These are phyloP conservation scores for Callopanchax toddi DNA, from an alignment of 2,113 vertebrate genomes.

Conservation along the genomic window DNA sequence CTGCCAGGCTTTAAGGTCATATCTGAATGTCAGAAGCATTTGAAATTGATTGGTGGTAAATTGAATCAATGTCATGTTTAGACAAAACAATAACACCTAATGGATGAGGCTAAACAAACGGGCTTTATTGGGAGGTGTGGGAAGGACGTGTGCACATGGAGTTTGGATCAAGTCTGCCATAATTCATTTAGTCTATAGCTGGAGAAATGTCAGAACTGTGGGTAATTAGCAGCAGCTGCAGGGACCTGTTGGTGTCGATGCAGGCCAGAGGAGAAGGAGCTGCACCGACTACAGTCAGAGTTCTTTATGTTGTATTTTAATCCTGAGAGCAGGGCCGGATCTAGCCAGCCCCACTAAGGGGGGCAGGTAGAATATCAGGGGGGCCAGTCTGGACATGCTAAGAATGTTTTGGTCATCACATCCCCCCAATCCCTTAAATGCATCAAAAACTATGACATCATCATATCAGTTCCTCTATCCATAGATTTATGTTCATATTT, in stretches of 20 bases:
- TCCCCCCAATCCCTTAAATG: too few relatives aligned
- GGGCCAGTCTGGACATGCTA: too few relatives aligned
- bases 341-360: too few relatives aligned
- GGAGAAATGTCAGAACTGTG: conserved; percentile 89
- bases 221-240: conserved; percentile 92
- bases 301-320: too few relatives aligned
- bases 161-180: conserved; percentile 81
- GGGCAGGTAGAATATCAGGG: too few relatives aligned
- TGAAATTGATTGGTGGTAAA: conserved; percentile 99
- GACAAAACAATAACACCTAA: conserved; percentile 99
- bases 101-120: conserved; percentile 94
- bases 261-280: not conserved
- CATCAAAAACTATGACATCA: too few relatives aligned
- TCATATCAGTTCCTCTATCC: too few relatives aligned
- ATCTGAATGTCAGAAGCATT: conserved; percentile 99
- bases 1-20: conserved; percentile 99
- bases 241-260: conserved; percentile 74
- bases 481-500: too few relatives aligned
- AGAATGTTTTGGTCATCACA: too few relatives aligned
- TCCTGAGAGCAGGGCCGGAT: too few relatives aligned
- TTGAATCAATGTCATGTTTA: conserved; percentile 99
- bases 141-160: conserved; percentile 30
- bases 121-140: conserved; percentile 89
- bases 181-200: conserved; percentile 94
- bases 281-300: not conserved